Evolutionary conservation across 2,113 vertebrate genomes (phyloP).

Genomic region (Struthio camelus): DNA sequence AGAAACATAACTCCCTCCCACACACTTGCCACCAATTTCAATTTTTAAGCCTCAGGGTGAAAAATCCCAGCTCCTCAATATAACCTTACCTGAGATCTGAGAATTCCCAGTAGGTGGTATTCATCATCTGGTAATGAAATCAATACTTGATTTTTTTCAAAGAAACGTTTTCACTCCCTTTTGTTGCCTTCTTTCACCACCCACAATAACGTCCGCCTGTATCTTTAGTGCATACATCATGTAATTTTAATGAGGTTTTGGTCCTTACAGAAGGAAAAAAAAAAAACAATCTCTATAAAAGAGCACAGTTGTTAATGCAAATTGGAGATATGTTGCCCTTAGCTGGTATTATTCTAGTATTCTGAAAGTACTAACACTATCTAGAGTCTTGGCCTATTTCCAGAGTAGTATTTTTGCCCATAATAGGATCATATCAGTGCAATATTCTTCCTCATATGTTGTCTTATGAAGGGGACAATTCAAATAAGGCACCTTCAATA

Average conservation of each 20-base stretch:
- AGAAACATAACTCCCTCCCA: background rate
- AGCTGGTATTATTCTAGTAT: background rate
- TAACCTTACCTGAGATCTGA: background rate
- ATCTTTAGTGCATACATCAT: background rate
- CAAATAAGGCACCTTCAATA: background rate
- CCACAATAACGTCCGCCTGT: background rate
- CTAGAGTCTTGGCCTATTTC: background rate
- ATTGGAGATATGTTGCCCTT: background rate
- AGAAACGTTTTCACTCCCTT: background rate
- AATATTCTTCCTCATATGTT: rapidly evolving
- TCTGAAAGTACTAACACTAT: background rate
- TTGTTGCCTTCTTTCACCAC: background rate
- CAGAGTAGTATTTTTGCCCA: background rate
- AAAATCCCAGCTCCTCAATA: background rate
- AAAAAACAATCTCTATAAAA: no score
- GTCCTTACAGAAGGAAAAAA: background rate
- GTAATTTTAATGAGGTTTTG: background rate
- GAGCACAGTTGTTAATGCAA: background rate
- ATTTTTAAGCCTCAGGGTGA: background rate
- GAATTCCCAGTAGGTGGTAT: background rate
- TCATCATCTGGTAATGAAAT: background rate
- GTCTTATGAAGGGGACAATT: background rate
- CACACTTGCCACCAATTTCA: background rate
- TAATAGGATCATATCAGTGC: background rate
- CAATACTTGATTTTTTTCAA: background rate